phyloP scores from a whole-genome alignment of 1,140 invertebrate genomes.

The Philaenus spumarius region DNA sequence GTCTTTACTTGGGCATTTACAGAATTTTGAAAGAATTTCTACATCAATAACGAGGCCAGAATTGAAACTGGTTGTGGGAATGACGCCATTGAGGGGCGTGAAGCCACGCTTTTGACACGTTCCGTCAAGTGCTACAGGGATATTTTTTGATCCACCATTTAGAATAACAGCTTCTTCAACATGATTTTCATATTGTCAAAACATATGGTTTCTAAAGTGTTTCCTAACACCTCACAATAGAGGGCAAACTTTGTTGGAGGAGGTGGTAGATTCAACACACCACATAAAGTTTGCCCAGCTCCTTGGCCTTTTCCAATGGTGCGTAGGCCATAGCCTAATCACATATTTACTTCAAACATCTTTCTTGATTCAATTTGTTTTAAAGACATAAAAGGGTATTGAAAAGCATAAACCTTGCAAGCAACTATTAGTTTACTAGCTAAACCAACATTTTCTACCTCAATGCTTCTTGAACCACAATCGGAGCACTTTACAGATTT shows the following conservation, averaged over 20 bases:
- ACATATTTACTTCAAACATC: conserved; percentile 17
- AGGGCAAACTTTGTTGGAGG: not conserved
- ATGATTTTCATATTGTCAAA: conserved; percentile 3
- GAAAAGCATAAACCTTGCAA: not conserved
- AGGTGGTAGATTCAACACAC: conserved; percentile 8
- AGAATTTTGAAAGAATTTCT: conserved; percentile 19
- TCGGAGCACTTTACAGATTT: conserved; percentile 1
- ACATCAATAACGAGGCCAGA: conserved; percentile 22
- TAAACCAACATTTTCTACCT: not conserved
- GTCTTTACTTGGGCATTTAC: conserved; percentile 4
- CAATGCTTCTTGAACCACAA: not conserved
- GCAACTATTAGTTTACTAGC: conserved; percentile 3
- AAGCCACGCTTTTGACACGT: conserved; percentile 21
- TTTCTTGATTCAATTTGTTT: not conserved
- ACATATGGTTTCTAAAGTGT: not conserved
- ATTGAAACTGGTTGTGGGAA: conserved; percentile 17
- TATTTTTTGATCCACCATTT: conserved; percentile 16
- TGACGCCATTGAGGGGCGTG: conserved; percentile 21
- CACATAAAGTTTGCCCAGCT: conserved; percentile 8
- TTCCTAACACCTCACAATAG: not conserved
- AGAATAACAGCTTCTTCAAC: conserved; percentile 13
- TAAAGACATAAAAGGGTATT: not conserved
- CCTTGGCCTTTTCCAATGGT: conserved; percentile 7
- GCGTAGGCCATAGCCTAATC: conserved; percentile 12
- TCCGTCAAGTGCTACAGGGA: conserved; percentile 20